phyloP scores from a whole-genome alignment of 2,113 vertebrate genomes.

The Furnarius figulus region DNA sequence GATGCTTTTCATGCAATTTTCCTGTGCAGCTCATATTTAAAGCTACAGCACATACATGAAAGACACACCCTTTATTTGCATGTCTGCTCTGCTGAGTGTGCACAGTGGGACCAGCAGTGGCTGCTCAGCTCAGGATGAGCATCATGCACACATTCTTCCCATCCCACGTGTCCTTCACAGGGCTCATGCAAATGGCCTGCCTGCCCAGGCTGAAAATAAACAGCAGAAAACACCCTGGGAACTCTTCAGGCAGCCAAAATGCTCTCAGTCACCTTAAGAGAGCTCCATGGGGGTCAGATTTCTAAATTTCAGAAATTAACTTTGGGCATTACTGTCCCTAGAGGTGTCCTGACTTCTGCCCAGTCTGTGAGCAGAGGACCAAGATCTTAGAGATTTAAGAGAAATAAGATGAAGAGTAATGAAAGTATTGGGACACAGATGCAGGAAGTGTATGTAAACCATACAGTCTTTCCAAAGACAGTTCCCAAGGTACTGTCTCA shows the following conservation, averaged over 20 bases:
- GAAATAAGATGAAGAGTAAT: background rate
- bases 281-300: background rate
- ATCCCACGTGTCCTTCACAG: background rate
- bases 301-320: background rate
- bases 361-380: background rate
- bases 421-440: background rate
- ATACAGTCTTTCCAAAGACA: background rate
- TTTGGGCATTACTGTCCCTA: rapidly evolving
- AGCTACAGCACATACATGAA: background rate
- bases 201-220: background rate
- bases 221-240: background rate
- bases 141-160: rapidly evolving
- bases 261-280: background rate
- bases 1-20: background rate
- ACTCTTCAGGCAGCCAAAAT: background rate
- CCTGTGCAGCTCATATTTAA: background rate
- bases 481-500: no score
- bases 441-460: background rate
- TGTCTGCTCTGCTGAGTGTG: background rate
- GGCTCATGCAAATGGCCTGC: background rate
- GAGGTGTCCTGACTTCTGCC: background rate
- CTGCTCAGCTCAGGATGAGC: background rate
- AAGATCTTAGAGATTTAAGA: background rate
- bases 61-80: background rate
- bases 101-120: background rate